Evolutionary conservation across 2,113 vertebrate species (phyloP).

Genomic region (Tragelaphus buxtoni): DNA sequence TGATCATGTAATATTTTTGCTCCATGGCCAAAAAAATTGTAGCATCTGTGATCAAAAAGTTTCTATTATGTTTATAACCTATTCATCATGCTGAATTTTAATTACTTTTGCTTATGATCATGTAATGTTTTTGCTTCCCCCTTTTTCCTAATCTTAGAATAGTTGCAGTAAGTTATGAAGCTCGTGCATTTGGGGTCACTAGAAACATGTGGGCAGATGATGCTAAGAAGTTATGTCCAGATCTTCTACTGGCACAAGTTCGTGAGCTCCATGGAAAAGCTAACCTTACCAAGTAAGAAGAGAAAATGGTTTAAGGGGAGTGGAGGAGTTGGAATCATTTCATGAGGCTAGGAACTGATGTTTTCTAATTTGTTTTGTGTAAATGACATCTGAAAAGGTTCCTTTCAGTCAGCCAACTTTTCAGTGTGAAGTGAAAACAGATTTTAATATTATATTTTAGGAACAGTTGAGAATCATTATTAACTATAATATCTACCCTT

Average conservation of each 20-base stretch:
- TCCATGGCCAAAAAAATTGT: neutral
- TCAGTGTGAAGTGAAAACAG: constrained; percentile 30
- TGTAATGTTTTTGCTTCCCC: neutral
- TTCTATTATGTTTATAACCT: neutral
- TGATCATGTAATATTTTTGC: neutral
- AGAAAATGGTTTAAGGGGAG: neutral
- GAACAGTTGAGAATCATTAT: neutral
- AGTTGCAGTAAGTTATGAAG: constrained; percentile 97
- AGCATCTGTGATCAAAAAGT: constrained; percentile 6
- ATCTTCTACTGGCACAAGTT: constrained; percentile 90
- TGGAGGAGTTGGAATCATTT: neutral
- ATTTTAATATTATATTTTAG: constrained; percentile 6
- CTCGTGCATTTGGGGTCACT: constrained; percentile 91
- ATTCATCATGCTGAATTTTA: neutral
- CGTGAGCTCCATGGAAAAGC: constrained; percentile 93
- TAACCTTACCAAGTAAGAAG: constrained; percentile 90
- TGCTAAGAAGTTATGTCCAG: constrained; percentile 91
- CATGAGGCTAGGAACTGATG: neutral
- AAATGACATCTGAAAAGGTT: constrained; percentile 21
- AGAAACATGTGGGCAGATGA: constrained; percentile 94
- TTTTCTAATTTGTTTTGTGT: constrained; percentile 38
- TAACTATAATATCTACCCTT: neutral
- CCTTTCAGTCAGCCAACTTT: neutral
- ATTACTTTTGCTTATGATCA: constrained; percentile 13
- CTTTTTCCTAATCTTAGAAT: constrained; percentile 80